phyloP scores from a whole-genome alignment of 2,113 vertebrate genomes.

The Catharus minimus region DNA sequence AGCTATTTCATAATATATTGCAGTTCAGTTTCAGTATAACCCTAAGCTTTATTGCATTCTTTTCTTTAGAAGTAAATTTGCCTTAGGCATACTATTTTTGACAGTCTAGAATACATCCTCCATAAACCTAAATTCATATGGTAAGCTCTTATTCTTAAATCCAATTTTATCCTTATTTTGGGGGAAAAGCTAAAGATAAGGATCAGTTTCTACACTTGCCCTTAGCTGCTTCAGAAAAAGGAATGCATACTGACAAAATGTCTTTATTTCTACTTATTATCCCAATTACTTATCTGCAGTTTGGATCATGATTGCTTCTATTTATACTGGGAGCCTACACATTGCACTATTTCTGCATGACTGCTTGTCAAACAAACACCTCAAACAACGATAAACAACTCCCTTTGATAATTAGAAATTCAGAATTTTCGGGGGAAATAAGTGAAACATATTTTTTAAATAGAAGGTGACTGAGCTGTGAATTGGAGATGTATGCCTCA shows the following conservation, averaged over 20 bases:
- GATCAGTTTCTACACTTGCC: slow-evolving; percentile 13
- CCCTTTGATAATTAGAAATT: slow-evolving; percentile 54
- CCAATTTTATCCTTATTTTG: slow-evolving; percentile 49
- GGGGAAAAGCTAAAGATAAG: slow-evolving; percentile 25
- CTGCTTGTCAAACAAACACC: slow-evolving; percentile 65
- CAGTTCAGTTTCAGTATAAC: slow-evolving; percentile 34
- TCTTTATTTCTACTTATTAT: slow-evolving; percentile 69
- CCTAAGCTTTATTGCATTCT: slow-evolving; percentile 49
- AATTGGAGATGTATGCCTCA: background rate
- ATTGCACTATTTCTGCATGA: slow-evolving; percentile 68
- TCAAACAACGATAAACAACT: slow-evolving; percentile 56
- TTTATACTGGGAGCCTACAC: slow-evolving; percentile 65
- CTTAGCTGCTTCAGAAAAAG: slow-evolving; percentile 31
- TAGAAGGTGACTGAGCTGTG: background rate
- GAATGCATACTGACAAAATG: slow-evolving; percentile 61
- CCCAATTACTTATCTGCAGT: slow-evolving; percentile 62
- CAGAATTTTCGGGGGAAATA: slow-evolving; percentile 26
- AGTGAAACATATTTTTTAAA: slow-evolving; percentile 37
- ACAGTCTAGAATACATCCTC: slow-evolving; percentile 49
- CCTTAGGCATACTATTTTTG: slow-evolving; percentile 43
- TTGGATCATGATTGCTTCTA: slow-evolving; percentile 62
- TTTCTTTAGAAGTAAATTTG: slow-evolving; percentile 39
- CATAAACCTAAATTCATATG: slow-evolving; percentile 49
- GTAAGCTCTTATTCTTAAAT: slow-evolving; percentile 50
- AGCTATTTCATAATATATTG: background rate